Evolutionary conservation across 2,888 invertebrate genomes (phyloP).

Genomic region (Troides helena): DNA sequence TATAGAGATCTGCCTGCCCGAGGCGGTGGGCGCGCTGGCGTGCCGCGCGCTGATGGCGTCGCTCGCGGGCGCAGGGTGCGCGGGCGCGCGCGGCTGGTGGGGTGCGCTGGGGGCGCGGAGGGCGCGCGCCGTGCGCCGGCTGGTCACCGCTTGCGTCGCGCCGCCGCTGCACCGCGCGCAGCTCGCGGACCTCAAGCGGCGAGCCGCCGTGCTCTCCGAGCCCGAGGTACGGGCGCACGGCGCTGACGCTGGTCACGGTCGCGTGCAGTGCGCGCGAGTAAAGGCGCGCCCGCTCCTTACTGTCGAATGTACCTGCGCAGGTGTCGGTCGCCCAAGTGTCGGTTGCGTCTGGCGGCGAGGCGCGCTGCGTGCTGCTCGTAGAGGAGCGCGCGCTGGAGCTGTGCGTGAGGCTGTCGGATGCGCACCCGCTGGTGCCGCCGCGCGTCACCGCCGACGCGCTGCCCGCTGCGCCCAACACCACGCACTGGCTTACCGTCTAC

Average conservation of each 20-base stretch:
- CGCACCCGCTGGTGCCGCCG: slow-evolving; percentile 87
- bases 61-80: slow-evolving; percentile 75
- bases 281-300: too few relatives aligned
- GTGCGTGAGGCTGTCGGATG: slow-evolving; percentile 86
- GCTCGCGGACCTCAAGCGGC: slow-evolving; percentile 29
- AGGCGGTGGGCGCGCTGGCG: slow-evolving; percentile 82
- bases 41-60: slow-evolving; percentile 82
- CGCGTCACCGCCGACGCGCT: slow-evolving; percentile 70
- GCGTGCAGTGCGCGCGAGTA: too few relatives aligned
- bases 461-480: slow-evolving; percentile 41
- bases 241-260: too few relatives aligned
- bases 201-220: slow-evolving; percentile 31
- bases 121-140: slow-evolving; percentile 85
- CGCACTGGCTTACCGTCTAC: slow-evolving; percentile 85
- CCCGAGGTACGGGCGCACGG: slow-evolving; percentile 30
- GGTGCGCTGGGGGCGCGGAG: slow-evolving; percentile 71
- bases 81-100: slow-evolving; percentile 89
- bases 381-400: slow-evolving; percentile 92
- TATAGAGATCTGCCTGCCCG: background rate
- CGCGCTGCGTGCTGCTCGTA: slow-evolving; percentile 88
- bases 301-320: slow-evolving; percentile 52
- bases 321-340: slow-evolving; percentile 77
- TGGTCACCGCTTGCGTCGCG: slow-evolving; percentile 78
- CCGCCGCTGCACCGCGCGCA: slow-evolving; percentile 57
- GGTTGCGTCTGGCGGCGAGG: slow-evolving; percentile 88